Base-by-base conservation (phyloP, 2,113 vertebrate genomes). In the Xiphorhynchus elegans region DNA sequence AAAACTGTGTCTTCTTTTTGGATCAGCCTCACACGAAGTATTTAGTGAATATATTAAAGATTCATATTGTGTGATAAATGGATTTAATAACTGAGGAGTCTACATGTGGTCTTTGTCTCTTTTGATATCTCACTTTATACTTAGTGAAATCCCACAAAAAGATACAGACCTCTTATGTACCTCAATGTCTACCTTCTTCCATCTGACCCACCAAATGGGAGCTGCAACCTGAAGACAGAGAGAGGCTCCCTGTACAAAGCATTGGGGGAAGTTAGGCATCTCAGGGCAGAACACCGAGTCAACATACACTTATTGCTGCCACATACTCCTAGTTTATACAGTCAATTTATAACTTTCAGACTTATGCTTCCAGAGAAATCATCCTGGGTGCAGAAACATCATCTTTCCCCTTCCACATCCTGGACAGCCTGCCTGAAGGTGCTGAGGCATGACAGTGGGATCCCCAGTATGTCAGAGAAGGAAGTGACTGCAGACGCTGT, bases 401-500 rank as follows among this genome's bases (percentile, higher is more conserved):
- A 31, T 25, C 39, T 60, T 52, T 75, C 29, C 21, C 23, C 19
- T 52, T 28, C 5, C 26, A 52, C 13, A n/a, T 15, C 16, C 66
- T 37, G 28, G 19, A n/a, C 62, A n/a, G 37, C 42, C 47, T 74
- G 44, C 55, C 77, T 58, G 31, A 39, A 26, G 21, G 1, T 67
- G 33, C 37, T 24, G 64, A 74, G 42, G 56, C 8, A 31, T 1
- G 3, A 8, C 35, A 84, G 47, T 1, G 8, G 26, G 42, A 55
- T 39, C 52, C 29, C 23, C n/a, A 26, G 14, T 6, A 67, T 0
- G 9, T 53, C 20, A 58, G 26, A 49, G 39, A 73, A 47, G 18
- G 39, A 55, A 44, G 28, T 1, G 33, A 44, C 60, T 2, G 1
- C 1, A 1, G 66, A 55, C 25, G 1, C 17, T 3, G 2, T 7